Evolutionary conservation across 2,888 invertebrate species (phyloP), one percentile per base, ranked within the genome.

Genomic region (Ichneumon xanthorius): DNA sequence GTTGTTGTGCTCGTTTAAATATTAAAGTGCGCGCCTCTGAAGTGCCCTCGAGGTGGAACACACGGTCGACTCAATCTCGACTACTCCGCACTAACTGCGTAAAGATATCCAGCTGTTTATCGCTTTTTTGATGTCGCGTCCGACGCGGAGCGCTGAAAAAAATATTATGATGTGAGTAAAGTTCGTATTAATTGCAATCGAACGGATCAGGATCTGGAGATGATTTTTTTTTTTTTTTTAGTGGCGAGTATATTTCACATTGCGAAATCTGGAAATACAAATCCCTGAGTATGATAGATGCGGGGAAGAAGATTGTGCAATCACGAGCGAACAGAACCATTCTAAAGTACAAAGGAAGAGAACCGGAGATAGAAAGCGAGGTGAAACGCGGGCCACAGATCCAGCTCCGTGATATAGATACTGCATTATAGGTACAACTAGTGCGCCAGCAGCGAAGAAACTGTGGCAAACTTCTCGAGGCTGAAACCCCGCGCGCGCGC

Each of bases 1-100:
- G 71, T 73, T 70, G 79, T 70, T 53, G 63, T 72, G 55, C 58
- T 33, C 85, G 85, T 84, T 89, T 88, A 87, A 88, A 89, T 87
- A 88, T 90, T 87, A 87, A 89, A 88, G 83, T 85, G 45, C 73
- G 55, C 7, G 26, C 26, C 26, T 45, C 67, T 6, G 40, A 40
- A 55, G 26, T 16, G 50, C 53, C 40, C 53, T 37, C 58, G 26
- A 58, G 26, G 22, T 26, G 9, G 58, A 26, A 58, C 11, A 58
- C 58, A 26, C 11, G 58, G 22, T 22, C 58, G 45, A 45, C 45
- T 45, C 4, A 45, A 45, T 45, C 45, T 22, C 58, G 58, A 58
- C 14, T 58, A 58, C 22, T 58, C 58, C 26, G 14, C 58, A 26
- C 58, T 58, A 58, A 58, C 58, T 58, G 58, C 26, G 26, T 1